Evolutionary conservation across 1,140 invertebrate species (phyloP), one percentile per base, ranked within the genome.

Genomic region (Zaprionus vittiger): DNA sequence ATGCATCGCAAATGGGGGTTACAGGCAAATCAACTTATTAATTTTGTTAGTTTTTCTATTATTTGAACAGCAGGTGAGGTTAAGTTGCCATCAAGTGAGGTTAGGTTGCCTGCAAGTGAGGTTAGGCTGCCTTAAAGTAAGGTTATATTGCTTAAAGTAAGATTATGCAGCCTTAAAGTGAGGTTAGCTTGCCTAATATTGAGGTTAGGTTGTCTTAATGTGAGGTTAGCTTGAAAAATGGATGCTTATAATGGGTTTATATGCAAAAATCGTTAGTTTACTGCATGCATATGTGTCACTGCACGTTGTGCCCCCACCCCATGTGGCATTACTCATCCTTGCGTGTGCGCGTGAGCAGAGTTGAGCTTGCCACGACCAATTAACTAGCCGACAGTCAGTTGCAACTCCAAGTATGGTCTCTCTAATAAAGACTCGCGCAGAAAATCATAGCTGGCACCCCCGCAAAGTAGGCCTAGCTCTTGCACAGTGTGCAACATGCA

Each of bases 291-390:
- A 52, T 52, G 47, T 52, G 47, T 52, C 47, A 47, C 41, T 47
- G 41, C 15, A 44, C 15, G 38, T 44, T 44, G 15, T 44, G 37
- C 38, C 38, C 15, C 15, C 5, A 14, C 28, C 26, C 11, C 24
- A 14, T 28, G 61, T 65, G 34, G 5, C 28, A 31, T 64, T 44
- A 47, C 26, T 47, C 41, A 76, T 72, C 68, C 38, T 63, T 63
- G 67, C 73, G 72, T 74, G 72, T 62, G 55, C 66, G 41, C 41
- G 41, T 64, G 59, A 57, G 62, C 37, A 38, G 56, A 64, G 47
- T n/a, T 76, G 73, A 68, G 79, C 83, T 78, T 89, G 83, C 79
- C 83, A 83, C 83, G 69, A 83, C 77, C 83, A 86, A 86, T 86
- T 86, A 86, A 86, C 83, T 89, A 79, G 41, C 15, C 57, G 65